Base-by-base conservation (phyloP, 2,113 vertebrate genomes). In the Planiliza haematocheilus region DNA sequence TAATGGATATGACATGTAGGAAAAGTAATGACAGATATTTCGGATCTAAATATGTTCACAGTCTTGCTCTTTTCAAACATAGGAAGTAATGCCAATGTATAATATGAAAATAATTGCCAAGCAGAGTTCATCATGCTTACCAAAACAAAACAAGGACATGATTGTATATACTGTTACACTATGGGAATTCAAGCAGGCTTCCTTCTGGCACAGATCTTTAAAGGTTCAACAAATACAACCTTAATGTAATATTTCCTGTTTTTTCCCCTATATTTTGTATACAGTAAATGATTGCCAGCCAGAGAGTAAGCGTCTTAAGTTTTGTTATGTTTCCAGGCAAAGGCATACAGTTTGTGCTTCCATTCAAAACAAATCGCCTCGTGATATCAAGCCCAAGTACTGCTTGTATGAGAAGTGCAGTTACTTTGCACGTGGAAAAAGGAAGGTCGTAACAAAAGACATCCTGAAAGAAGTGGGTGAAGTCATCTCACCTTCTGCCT, bases 401-500 rank as follows among this genome's bases (percentile, higher is more conserved):
- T 83, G 63, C 20, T 41, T 93, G 52, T 91, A 88, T 38, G 42
- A 37, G 39, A 90, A 92, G 48, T 14, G 60, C 51, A 92, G 88
- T 62, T 85, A 84, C 60, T 91, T 91, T 67, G 81, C 83, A 13
- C 55, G 14, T 5, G 30, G 48, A 2, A 89, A 76, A 38, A 85
- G 71, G 36, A 88, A n/a, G 20, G 0, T 91, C 0, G 1, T 51
- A 36, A 89, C 53, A 20, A 84, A 82, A 38, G 68, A 83, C 3
- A 52, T 92, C 34, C 13, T 92, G 21, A 92, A 89, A 60, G 83
- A 89, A 16, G 81, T 75, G 49, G 86, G 87, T 0, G 85, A 91
- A 2, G 30, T 50, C 16, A 77, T 92, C 49, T 74, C 85, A 2
- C 75, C 69, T 5, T 88, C 66, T 9, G 45, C 73, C 16, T 45